Evolutionary conservation across 2,797 vertebrate species (phyloP).

Genomic region (Tauraco hartlaubi): DNA sequence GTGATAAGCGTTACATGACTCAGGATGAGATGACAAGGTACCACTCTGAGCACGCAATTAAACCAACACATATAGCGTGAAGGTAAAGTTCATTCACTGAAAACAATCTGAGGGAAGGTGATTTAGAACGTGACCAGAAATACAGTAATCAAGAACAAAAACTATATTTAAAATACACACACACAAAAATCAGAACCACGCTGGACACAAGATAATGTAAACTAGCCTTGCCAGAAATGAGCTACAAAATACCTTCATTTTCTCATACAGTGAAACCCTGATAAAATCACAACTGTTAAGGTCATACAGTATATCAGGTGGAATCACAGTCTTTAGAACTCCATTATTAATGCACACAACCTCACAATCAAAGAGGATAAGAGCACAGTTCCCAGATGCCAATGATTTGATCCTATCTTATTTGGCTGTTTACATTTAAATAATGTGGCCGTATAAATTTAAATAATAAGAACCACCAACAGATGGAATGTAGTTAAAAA

Average conservation of each 20-base stretch:
- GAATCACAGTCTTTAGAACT: conserved; percentile 85
- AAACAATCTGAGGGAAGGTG: neutral
- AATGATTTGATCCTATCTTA: conserved; percentile 84
- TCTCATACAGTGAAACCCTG: conserved; percentile 81
- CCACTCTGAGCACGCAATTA: neutral
- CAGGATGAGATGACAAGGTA: neutral
- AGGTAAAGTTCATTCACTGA: neutral
- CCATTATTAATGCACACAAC: conserved; percentile 84
- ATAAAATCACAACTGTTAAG: conserved; percentile 84
- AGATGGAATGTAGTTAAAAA: conserved; percentile 78
- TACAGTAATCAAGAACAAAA: neutral
- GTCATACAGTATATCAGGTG: conserved; percentile 83
- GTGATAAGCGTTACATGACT: neutral
- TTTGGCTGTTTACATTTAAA: conserved; percentile 86
- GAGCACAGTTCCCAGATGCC: conserved; percentile 83
- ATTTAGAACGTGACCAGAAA: neutral
- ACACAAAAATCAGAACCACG: conserved; percentile 29
- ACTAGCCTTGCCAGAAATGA: conserved; percentile 80
- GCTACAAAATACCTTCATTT: conserved; percentile 83
- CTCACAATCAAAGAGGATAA: conserved; percentile 84
- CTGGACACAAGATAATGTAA: conserved; percentile 75
- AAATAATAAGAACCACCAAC: conserved; percentile 82
- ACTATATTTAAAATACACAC: conserved; percentile 13
- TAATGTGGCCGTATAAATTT: conserved; percentile 82
- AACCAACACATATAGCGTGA: neutral